Conservation (phyloP, 2,113 vertebrate species). For the Rousettus leschenaultii region DNA sequence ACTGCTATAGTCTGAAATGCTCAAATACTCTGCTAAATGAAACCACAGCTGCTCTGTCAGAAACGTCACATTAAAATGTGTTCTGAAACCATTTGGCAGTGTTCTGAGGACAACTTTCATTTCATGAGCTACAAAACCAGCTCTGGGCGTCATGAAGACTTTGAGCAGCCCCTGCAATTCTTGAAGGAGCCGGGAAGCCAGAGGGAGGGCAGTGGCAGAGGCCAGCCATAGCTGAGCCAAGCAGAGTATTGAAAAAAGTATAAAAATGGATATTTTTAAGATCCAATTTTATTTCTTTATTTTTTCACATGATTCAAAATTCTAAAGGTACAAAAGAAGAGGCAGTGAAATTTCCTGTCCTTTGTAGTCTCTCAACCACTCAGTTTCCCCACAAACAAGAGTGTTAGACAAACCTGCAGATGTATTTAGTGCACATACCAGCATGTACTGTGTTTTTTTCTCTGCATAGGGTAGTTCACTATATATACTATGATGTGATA, state of each 20-base stretch:
- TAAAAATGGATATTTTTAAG: neutral
- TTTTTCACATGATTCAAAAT: neutral
- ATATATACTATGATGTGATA: neutral
- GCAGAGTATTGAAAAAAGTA: neutral
- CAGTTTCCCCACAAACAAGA: neutral
- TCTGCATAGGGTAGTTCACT: neutral
- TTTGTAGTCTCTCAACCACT: neutral
- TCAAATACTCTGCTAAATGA: conserved; percentile 64
- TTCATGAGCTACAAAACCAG: conserved; percentile 29
- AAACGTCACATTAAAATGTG: conserved; percentile 65
- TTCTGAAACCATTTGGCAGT: conserved; percentile 55
- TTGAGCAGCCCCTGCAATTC: neutral
- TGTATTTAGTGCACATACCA: neutral
- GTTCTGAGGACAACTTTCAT: conserved; percentile 43
- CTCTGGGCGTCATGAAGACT: neutral
- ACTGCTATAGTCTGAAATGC: conserved; percentile 55
- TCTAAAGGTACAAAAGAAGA: conserved; percentile 30
- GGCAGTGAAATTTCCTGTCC: neutral
- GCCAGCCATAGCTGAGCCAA: neutral
- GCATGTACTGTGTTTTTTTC: neutral
- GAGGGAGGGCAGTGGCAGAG: neutral
- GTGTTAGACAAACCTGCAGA: neutral
- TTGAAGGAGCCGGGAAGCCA: neutral
- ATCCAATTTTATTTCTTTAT: neutral
- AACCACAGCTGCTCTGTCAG: conserved; percentile 69